These are phyloP conservation scores for Heliothis peltigera DNA, from an alignment of 2,888 invertebrate species.

Conservation along the genomic window DNA sequence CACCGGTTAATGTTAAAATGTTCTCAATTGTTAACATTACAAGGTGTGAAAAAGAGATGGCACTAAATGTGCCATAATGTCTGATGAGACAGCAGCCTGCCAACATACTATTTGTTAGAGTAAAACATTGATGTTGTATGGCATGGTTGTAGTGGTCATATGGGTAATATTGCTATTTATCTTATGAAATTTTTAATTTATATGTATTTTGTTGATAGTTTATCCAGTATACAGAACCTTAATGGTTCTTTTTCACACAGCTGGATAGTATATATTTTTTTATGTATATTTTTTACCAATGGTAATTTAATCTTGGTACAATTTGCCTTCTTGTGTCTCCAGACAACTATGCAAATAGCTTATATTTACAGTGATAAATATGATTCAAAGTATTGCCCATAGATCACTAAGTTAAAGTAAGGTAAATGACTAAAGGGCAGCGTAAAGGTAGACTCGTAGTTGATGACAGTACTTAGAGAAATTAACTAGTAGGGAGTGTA, in stretches of 20 bases:
- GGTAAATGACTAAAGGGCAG: slow-evolving; percentile 58
- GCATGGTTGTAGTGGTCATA: slow-evolving; percentile 29
- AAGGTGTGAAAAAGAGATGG: slow-evolving; percentile 18
- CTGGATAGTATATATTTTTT: background rate
- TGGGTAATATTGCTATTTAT: slow-evolving; percentile 38
- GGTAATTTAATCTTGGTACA: slow-evolving; percentile 2
- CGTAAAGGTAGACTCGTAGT: slow-evolving; percentile 56
- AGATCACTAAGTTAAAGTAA: slow-evolving; percentile 39
- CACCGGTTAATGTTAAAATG: slow-evolving; percentile 4
- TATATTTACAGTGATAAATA: slow-evolving; percentile 7
- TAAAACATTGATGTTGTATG: slow-evolving; percentile 56
- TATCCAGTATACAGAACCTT: background rate
- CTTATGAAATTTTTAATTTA: background rate
- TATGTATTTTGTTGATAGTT: background rate
- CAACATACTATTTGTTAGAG: slow-evolving; percentile 59
- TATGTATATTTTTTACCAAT: background rate
- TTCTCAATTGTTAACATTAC: slow-evolving; percentile 19
- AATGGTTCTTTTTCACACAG: background rate
- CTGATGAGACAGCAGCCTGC: slow-evolving; percentile 43
- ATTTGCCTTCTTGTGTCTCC: slow-evolving; percentile 24
- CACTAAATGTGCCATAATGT: slow-evolving; percentile 28
- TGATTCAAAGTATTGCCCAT: slow-evolving; percentile 33
- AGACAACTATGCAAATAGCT: slow-evolving; percentile 25
- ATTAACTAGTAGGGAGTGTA: slow-evolving; percentile 67
- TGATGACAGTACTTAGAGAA: slow-evolving; percentile 77